These are phyloP conservation scores for Andrena dorsata DNA, from an alignment of 2,888 invertebrate species.

Conservation along the genomic window DNA sequence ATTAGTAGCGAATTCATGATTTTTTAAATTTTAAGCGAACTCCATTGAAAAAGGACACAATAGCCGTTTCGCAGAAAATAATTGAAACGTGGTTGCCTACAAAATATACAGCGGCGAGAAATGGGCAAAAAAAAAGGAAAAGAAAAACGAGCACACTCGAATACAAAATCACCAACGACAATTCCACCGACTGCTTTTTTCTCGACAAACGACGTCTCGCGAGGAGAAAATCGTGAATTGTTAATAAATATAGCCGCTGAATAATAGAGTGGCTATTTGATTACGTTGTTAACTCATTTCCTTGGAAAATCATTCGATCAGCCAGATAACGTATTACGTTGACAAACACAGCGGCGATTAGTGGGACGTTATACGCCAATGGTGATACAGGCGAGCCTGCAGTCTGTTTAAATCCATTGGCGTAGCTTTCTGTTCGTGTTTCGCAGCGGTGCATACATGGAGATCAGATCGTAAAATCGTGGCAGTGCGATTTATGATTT, in stretches of 20 bases:
- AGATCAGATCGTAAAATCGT: conserved; percentile 32
- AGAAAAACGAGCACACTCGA: neutral
- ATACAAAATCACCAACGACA: neutral
- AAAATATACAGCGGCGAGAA: neutral
- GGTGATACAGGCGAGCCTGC: conserved; percentile 71
- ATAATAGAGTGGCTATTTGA: conserved; percentile 48
- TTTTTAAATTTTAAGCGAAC: neutral
- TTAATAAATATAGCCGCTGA: neutral
- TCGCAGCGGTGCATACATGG: neutral
- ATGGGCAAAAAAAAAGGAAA: neutral
- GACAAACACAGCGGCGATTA: conserved; percentile 74
- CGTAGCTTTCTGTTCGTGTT: conserved; percentile 60
- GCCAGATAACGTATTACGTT: conserved; percentile 68
- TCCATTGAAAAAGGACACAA: neutral
- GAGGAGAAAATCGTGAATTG: neutral
- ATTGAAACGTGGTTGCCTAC: neutral
- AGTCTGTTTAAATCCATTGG: conserved; percentile 78
- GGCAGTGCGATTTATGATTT: conserved; percentile 64
- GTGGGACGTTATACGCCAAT: conserved; percentile 76
- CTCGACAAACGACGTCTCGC: neutral
- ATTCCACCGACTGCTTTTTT: neutral
- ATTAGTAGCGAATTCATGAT: neutral
- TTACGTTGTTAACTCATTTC: conserved; percentile 60
- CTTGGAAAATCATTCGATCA: conserved; percentile 68
- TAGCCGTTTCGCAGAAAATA: neutral